These are phyloP conservation scores for Ellobium chinense DNA, from an alignment of 2,888 invertebrate species.

Conservation along the genomic window DNA sequence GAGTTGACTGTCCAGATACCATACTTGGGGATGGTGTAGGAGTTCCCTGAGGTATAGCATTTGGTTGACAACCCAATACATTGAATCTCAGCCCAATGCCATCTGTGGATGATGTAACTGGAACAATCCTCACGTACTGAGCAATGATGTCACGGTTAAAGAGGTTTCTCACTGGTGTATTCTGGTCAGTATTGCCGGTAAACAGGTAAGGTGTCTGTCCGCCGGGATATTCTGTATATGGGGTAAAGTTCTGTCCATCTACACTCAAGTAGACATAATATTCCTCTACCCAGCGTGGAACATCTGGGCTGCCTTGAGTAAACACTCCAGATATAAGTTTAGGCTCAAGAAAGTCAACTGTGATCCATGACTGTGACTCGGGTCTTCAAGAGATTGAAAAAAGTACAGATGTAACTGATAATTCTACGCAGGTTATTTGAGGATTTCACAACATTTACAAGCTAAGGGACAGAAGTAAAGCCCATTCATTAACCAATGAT, in stretches of 20 bases:
- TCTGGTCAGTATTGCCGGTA: conserved; percentile 57
- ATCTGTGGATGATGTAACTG: conserved; percentile 52
- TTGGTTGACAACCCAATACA: conserved; percentile 67
- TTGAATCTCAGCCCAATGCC: conserved; percentile 62
- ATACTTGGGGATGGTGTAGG: too few relatives aligned
- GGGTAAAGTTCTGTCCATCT: conserved; percentile 63
- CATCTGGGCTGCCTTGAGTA: conserved; percentile 64
- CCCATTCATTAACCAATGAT: too few relatives aligned
- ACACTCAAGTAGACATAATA: conserved; percentile 62
- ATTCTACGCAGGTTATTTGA: too few relatives aligned
- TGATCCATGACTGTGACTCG: conserved; percentile 56
- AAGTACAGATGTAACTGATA: too few relatives aligned
- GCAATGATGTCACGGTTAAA: conserved; percentile 68
- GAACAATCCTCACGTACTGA: conserved; percentile 63
- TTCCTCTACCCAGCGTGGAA: conserved; percentile 58
- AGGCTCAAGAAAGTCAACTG: conserved; percentile 62
- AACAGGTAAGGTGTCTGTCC: conserved; percentile 56
- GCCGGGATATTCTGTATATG: conserved; percentile 60
- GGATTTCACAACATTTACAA: too few relatives aligned
- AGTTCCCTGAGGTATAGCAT: conserved; percentile 30
- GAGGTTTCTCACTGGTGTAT: conserved; percentile 58
- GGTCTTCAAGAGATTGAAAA: not conserved
- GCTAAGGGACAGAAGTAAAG: too few relatives aligned
- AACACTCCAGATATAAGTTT: conserved; percentile 65
- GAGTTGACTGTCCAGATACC: too few relatives aligned